Percentiles rank a stretch among this genome's conserved stretches.
These are phyloP conservation scores for Botia almorhae DNA, from an alignment of 2,797 vertebrate species.

Conservation along the genomic window DNA sequence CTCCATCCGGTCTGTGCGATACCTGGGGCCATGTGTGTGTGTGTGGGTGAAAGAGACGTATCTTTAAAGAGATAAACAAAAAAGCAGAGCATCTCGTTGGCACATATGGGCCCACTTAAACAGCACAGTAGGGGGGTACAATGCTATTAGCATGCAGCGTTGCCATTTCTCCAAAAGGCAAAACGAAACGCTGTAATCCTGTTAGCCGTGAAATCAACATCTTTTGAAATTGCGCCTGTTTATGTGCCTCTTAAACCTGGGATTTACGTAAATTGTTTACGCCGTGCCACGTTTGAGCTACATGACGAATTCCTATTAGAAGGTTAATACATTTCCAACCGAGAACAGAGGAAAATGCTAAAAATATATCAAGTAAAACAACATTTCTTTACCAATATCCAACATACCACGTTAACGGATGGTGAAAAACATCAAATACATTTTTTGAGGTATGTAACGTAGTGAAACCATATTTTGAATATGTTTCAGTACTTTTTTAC, in stretches of 20 bases:
- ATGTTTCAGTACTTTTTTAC: background rate
- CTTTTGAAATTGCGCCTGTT: slow-evolving; percentile 71
- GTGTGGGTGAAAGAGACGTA: slow-evolving; percentile 42
- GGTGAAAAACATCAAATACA: slow-evolving; percentile 67
- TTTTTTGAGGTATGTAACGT: slow-evolving; percentile 55
- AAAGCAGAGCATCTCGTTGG: slow-evolving; percentile 58
- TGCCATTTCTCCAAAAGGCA: slow-evolving; percentile 62
- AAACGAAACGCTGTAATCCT: slow-evolving; percentile 72
- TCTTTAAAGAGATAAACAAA: slow-evolving; percentile 65
- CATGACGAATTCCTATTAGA: slow-evolving; percentile 70
- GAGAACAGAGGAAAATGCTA: slow-evolving; percentile 63
- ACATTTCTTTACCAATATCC: slow-evolving; percentile 60
- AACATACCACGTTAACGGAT: slow-evolving; percentile 66
- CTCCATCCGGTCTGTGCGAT: slow-evolving; percentile 36
- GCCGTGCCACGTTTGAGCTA: slow-evolving; percentile 68
- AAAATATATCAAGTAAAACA: slow-evolving; percentile 69
- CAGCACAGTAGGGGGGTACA: slow-evolving; percentile 61
- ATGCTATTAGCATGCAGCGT: slow-evolving; percentile 60
- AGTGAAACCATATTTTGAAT: background rate
- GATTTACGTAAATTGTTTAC: slow-evolving; percentile 73
- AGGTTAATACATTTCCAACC: slow-evolving; percentile 72
- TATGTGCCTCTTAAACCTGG: slow-evolving; percentile 70
- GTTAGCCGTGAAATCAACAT: slow-evolving; percentile 75
- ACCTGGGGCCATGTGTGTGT: slow-evolving; percentile 41
- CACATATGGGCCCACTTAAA: slow-evolving; percentile 65